Percentiles rank a stretch among this genome's conserved stretches.
Evolutionary conservation across 2,888 invertebrate genomes (phyloP).

Genomic region (Hedya salicella): DNA sequence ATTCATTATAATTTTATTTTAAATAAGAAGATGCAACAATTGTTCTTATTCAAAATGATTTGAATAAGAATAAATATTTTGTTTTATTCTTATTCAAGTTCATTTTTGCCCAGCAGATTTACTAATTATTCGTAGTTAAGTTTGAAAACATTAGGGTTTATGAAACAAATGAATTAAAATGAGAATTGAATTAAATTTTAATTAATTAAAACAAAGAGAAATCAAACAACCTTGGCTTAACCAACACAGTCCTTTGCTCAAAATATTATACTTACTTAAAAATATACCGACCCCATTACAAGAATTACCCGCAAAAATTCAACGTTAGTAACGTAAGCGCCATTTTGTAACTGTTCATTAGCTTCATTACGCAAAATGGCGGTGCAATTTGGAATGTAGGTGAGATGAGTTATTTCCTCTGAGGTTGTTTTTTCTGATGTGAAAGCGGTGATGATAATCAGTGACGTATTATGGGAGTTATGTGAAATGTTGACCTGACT

Average conservation of each 20-base stretch:
- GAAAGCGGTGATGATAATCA: constrained; percentile 23
- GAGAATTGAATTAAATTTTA: too few relatives aligned
- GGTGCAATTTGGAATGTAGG: constrained; percentile 25
- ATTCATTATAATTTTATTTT: too few relatives aligned
- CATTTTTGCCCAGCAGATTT: too few relatives aligned
- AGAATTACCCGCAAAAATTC: constrained; percentile 1
- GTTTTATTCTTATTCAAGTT: too few relatives aligned
- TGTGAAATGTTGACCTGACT: too few relatives aligned
- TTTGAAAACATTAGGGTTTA: too few relatives aligned
- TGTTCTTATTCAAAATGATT: too few relatives aligned
- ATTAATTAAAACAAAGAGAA: too few relatives aligned
- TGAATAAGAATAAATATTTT: too few relatives aligned
- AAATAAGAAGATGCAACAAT: too few relatives aligned
- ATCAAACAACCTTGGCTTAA: background rate
- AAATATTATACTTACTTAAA: background rate
- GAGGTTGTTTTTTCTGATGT: background rate
- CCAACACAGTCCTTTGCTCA: background rate
- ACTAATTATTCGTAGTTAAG: too few relatives aligned
- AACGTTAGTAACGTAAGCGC: background rate
- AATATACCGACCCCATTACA: background rate
- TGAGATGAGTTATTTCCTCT: constrained; percentile 34
- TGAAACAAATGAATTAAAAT: too few relatives aligned
- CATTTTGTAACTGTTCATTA: constrained; percentile 24
- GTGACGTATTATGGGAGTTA: background rate
- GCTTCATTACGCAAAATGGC: constrained; percentile 27